Conservation (phyloP, 2,797 vertebrate genomes). For the Pyrocephalus nanus region DNA sequence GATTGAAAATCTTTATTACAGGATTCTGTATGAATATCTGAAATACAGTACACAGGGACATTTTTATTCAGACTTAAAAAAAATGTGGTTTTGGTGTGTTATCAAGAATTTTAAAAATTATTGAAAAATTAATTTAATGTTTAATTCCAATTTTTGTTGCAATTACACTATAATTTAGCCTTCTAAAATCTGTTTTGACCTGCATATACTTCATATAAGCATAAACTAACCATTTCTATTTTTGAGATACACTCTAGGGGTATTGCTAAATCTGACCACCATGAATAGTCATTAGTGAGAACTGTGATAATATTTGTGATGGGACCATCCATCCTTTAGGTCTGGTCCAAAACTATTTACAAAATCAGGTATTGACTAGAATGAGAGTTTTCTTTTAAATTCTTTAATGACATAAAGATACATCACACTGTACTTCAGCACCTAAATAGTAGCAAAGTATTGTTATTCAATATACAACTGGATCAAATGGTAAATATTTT, state of each 20-base stretch:
- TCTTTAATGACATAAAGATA: not conserved
- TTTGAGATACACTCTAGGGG: not conserved
- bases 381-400: not conserved
- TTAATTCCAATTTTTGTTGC: not conserved
- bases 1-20: not conserved
- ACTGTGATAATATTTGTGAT: not conserved
- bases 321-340: not conserved
- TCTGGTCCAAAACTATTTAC: not conserved
- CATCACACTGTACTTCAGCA: not conserved
- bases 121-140: not conserved
- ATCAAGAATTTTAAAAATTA: not conserved
- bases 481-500: not conserved
- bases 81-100: not conserved
- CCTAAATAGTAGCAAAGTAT: not conserved
- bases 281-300: not conserved
- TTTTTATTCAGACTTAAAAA: not conserved
- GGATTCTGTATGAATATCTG: not conserved
- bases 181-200: not conserved
- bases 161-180: not conserved
- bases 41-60: not conserved
- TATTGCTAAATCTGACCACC: not conserved
- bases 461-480: not conserved
- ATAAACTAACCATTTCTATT: not conserved
- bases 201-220: not conserved
- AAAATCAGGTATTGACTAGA: not conserved